Conservation (phyloP, 2,888 invertebrate species). For the Drosophila seclusa region DNA sequence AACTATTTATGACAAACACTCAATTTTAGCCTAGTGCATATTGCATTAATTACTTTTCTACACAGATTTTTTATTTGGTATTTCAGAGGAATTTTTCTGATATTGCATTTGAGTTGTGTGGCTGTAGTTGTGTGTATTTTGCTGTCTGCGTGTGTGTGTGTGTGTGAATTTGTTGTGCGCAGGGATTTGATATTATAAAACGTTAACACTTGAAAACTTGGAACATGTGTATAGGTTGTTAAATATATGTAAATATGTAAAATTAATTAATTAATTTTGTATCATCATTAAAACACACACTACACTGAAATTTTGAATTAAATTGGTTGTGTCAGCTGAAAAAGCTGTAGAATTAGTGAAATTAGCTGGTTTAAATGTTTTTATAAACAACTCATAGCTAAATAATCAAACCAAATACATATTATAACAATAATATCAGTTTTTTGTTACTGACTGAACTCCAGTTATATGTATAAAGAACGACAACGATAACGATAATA, state of each 20-base stretch:
- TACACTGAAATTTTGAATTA: conserved; percentile 68
- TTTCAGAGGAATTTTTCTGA: conserved; percentile 27
- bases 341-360: conserved; percentile 73
- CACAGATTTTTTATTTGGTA: conserved; percentile 16
- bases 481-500: conserved; percentile 64
- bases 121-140: conserved; percentile 46
- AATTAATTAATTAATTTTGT: conserved; percentile 48
- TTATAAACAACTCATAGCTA: conserved; percentile 70
- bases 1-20: conserved; percentile 38
- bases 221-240: conserved; percentile 83
- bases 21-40: conserved; percentile 52
- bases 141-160: conserved; percentile 57
- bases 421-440: conserved; percentile 56
- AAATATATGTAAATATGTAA: conserved; percentile 42
- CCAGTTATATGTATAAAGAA: conserved; percentile 60
- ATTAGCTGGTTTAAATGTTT: conserved; percentile 69
- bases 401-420: conserved; percentile 67
- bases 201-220: conserved; percentile 64
- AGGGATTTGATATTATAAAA: conserved; percentile 57
- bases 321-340: conserved; percentile 49
- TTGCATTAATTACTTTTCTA: conserved; percentile 25
- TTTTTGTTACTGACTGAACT: conserved; percentile 71
- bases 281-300: conserved; percentile 77
- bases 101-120: conserved; percentile 44
- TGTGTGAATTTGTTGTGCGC: conserved; percentile 68